phyloP scores from a whole-genome alignment of 2,797 vertebrate species.

The Meriones psammophilus region DNA sequence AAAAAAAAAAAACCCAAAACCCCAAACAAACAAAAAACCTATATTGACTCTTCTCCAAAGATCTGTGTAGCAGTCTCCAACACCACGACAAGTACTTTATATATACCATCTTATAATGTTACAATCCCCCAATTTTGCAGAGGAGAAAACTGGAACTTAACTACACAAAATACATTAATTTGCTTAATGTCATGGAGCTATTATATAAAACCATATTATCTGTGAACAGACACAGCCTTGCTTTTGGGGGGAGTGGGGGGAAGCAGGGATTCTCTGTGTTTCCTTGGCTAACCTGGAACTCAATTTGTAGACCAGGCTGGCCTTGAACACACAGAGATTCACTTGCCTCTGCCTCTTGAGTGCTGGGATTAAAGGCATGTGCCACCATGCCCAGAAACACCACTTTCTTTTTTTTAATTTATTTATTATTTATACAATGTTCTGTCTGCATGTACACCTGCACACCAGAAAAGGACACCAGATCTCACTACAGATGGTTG shows the following conservation, averaged over 20 bases:
- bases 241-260: neutral
- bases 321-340: neutral
- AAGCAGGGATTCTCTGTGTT: neutral
- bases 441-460: too few relatives aligned
- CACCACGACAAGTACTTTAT: neutral
- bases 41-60: neutral
- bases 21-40: too few relatives aligned
- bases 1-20: too few relatives aligned
- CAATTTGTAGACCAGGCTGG: neutral
- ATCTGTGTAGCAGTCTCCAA: neutral
- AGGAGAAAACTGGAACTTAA: neutral
- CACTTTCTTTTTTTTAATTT: neutral
- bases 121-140: neutral
- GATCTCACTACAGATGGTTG: too few relatives aligned
- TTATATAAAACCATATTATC: neutral
- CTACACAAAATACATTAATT: neutral
- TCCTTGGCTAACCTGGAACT: neutral
- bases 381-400: neutral
- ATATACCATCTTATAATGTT: neutral
- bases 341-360: neutral
- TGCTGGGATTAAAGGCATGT: neutral
- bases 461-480: too few relatives aligned
- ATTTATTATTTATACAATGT: neutral
- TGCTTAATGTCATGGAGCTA: neutral
- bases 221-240: neutral